These are phyloP conservation scores for Falco naumanni DNA, from an alignment of 2,797 vertebrate genomes.

Conservation along the genomic window DNA sequence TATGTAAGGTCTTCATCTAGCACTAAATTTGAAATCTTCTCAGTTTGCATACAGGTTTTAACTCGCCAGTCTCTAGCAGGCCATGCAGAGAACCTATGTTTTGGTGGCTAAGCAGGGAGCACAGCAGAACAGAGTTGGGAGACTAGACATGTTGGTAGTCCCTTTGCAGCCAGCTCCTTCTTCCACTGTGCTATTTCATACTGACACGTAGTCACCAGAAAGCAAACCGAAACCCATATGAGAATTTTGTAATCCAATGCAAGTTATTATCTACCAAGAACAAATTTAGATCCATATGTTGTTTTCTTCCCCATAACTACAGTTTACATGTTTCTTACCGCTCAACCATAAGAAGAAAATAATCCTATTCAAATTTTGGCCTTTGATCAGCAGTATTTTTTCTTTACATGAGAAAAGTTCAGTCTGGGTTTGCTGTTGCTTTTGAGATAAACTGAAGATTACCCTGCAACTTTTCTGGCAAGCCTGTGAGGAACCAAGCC, in stretches of 20 bases:
- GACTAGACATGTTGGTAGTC: not conserved
- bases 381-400: not conserved
- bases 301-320: not conserved
- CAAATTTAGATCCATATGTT: not conserved
- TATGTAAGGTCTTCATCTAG: not conserved
- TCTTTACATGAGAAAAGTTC: not conserved
- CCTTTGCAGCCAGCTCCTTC: not conserved
- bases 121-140: not conserved
- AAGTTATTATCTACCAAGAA: not conserved
- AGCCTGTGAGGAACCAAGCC: conserved; percentile 4
- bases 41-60: not conserved
- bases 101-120: not conserved
- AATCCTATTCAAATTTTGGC: not conserved
- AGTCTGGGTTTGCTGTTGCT: not conserved
- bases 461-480: conserved; percentile 11
- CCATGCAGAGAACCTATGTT: not conserved
- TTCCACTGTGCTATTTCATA: not conserved
- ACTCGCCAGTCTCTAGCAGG: not conserved
- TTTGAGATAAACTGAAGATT: conserved; percentile 41
- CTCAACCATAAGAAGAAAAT: not conserved
- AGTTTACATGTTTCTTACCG: not conserved
- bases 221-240: not conserved
- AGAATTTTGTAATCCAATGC: not conserved
- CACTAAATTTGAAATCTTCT: not conserved
- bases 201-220: not conserved